Conservation (phyloP, 2,888 invertebrate species). For the Stenichneumon culpator region DNA sequence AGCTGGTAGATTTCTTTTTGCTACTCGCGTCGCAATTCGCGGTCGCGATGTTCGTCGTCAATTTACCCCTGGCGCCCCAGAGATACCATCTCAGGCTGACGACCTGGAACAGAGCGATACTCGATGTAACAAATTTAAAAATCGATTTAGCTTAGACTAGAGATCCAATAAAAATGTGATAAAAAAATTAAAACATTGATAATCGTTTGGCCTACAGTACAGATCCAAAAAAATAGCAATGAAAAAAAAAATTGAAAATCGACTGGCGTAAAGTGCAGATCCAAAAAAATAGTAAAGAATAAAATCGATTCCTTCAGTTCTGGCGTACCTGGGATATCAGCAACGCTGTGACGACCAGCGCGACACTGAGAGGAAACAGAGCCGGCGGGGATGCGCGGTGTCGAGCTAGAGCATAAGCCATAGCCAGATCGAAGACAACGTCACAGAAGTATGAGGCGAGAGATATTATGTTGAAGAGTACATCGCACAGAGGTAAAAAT, state of each 20-base stretch:
- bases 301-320: too few relatives aligned
- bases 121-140: too few relatives aligned
- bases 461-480: conserved; percentile 96
- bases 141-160: too few relatives aligned
- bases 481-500: conserved; percentile 96
- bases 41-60: conserved; percentile 72
- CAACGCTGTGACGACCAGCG: conserved; percentile 90
- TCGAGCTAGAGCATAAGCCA: conserved; percentile 93
- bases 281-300: not conserved
- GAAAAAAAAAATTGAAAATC: not conserved
- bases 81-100: conserved; percentile 92
- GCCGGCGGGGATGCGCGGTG: conserved; percentile 77
- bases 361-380: conserved; percentile 86
- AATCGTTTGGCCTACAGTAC: too few relatives aligned
- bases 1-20: conserved; percentile 75
- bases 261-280: too few relatives aligned
- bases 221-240: too few relatives aligned
- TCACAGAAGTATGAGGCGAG: conserved; percentile 96
- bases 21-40: conserved; percentile 72
- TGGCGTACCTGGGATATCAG: conserved; percentile 92
- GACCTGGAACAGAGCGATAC: conserved; percentile 83
- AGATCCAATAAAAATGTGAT: not conserved
- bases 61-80: conserved; percentile 83
- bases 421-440: conserved; percentile 94
- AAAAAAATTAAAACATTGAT: not conserved